A percentile compares a stretch with the other conserved stretches of the same genome.
Conservation (phyloP, 2,113 vertebrate genomes). For the Polyodon spathula region DNA sequence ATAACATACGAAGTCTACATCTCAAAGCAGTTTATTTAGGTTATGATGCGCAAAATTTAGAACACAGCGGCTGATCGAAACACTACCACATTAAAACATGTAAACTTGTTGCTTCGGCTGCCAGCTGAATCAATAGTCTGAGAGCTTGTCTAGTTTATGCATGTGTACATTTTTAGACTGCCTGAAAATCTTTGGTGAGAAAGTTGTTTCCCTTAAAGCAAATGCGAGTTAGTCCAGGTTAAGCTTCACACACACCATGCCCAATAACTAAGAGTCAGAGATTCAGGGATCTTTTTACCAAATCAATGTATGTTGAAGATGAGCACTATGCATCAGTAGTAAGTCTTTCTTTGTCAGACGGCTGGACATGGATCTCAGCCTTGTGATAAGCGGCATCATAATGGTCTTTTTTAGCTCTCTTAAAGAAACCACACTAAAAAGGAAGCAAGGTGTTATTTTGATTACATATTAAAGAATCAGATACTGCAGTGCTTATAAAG, state of each 20-base stretch:
- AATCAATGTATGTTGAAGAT: constrained; percentile 62
- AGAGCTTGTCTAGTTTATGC: constrained; percentile 11
- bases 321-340: constrained; percentile 91
- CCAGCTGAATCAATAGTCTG: no score
- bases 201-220: constrained; percentile 20
- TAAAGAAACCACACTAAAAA: constrained; percentile 99
- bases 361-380: constrained; percentile 98
- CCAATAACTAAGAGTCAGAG: constrained; percentile 34
- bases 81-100: no score
- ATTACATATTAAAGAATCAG: no score
- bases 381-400: constrained; percentile 92
- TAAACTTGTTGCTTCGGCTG: no score
- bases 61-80: no score
- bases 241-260: constrained; percentile 62
- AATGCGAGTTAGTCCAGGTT: constrained; percentile 53
- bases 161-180: constrained; percentile 23
- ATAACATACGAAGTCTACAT: no score
- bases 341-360: constrained; percentile 97
- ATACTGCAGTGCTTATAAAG: no score
- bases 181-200: constrained; percentile 13
- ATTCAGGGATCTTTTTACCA: constrained; percentile 72
- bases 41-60: no score
- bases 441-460: constrained; percentile 75
- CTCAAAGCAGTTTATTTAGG: no score
- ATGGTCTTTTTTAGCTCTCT: constrained; percentile 89